Base-by-base conservation (phyloP, 1,140 invertebrate genomes). In the Macrocentrus cingulum region DNA sequence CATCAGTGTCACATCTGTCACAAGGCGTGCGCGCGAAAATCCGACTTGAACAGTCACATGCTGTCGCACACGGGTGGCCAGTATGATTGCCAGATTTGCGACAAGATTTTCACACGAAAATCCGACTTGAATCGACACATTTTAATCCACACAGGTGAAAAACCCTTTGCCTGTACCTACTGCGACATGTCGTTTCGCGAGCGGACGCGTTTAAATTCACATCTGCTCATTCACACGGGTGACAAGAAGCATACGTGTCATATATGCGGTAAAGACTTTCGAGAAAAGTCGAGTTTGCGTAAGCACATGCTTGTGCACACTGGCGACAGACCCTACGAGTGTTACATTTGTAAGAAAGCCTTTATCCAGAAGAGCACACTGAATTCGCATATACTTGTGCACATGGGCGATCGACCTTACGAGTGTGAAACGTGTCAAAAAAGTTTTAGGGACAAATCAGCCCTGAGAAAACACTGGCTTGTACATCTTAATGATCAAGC, bases 1-100 rank as follows among this genome's bases (percentile, higher is more conserved):
- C 89, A 88, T 72, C 86, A 88, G 46, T 90, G 88, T 79, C 86
- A 87, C 15, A 72, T 78, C 25, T 80, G 77, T 48, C 71, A 76
- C 45, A 79, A 78, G 34, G 74, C 75, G 0, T 78, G 72, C 44
- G 75, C 76, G 0, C 64, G 76, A 7, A 78, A 78, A 56, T 78
- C 77, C 0, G 76, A 79, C 63, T 61, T 79, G 5, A 79, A 75
- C 37, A 77, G 74, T 37, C 77, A 79, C 46, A 77, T 80, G 74
- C 57, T 80, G 1, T 69, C 76, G 4, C 80, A 82, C 55, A 82
- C 77, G 2, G 76, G 76, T 0, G 76, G 75, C 0, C 76, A 88
- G 59, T 87, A 89, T 67, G 87, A 88, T 0, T 91, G 89, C 66
- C 85, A 85, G 23, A 78, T 86, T 15, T 91, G 88, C 66, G 86